Percentiles rank a stretch among this genome's conserved stretches.
These are phyloP conservation scores for Rhizomys pruinosus DNA, from an alignment of 2,113 vertebrate species.

Conservation along the genomic window DNA sequence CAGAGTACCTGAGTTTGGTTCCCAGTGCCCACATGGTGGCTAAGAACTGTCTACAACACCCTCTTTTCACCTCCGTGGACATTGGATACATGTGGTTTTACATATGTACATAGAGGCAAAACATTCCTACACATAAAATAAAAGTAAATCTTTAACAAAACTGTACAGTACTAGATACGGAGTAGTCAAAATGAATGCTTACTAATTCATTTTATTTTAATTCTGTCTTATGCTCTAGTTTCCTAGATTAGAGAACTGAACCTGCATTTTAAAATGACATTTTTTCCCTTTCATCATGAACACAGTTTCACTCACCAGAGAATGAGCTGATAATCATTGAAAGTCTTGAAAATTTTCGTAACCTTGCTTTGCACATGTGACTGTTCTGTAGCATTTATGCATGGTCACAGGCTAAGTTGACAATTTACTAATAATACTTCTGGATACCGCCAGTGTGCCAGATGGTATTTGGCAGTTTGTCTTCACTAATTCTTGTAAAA, in stretches of 20 bases:
- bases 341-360: background rate
- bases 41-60: too few relatives aligned
- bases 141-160: background rate
- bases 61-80: too few relatives aligned
- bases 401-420: background rate
- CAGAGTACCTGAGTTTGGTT: too few relatives aligned
- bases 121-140: too few relatives aligned
- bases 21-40: too few relatives aligned
- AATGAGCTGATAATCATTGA: background rate
- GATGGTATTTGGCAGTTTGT: background rate
- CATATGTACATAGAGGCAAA: too few relatives aligned
- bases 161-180: background rate
- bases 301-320: background rate
- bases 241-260: background rate
- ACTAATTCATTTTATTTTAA: background rate
- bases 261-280: background rate
- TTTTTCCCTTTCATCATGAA: background rate
- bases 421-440: background rate
- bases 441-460: background rate
- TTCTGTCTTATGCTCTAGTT: background rate
- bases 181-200: background rate
- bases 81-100: too few relatives aligned
- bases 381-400: background rate
- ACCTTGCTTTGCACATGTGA: background rate
- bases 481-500: background rate